These are phyloP conservation scores for Aselliscus stoliczkanus DNA, from an alignment of 2,797 vertebrate genomes.

Conservation along the genomic window DNA sequence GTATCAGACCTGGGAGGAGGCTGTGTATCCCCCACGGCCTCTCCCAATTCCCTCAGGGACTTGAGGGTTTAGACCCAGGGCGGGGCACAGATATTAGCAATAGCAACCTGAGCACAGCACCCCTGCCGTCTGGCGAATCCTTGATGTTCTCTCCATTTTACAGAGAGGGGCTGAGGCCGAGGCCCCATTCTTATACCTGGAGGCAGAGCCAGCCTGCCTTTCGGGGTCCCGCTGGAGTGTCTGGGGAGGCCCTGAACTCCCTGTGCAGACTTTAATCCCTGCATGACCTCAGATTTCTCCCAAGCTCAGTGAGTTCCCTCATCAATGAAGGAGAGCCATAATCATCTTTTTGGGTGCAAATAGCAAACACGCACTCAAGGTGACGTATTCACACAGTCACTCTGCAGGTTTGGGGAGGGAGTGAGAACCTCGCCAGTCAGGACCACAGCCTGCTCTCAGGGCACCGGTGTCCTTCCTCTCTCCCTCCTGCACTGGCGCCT, in stretches of 20 bases:
- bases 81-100: rapidly evolving
- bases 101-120: rapidly evolving
- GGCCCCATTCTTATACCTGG: not conserved
- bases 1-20: not conserved
- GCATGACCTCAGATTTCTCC: rapidly evolving
- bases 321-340: rapidly evolving
- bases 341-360: not conserved
- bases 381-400: rapidly evolving
- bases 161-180: not conserved
- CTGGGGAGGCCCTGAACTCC: not conserved
- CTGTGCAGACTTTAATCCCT: not conserved
- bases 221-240: rapidly evolving
- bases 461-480: rapidly evolving
- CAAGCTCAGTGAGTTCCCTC: rapidly evolving
- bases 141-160: rapidly evolving
- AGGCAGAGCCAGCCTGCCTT: not conserved
- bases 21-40: not conserved
- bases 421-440: rapidly evolving
- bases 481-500: not conserved
- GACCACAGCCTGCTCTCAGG: not conserved
- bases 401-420: rapidly evolving
- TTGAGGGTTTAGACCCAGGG: not conserved
- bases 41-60: not conserved
- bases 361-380: not conserved
- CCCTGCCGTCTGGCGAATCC: rapidly evolving